Conservation (phyloP, 2,888 invertebrate species). For the Heliconius charithonia region DNA sequence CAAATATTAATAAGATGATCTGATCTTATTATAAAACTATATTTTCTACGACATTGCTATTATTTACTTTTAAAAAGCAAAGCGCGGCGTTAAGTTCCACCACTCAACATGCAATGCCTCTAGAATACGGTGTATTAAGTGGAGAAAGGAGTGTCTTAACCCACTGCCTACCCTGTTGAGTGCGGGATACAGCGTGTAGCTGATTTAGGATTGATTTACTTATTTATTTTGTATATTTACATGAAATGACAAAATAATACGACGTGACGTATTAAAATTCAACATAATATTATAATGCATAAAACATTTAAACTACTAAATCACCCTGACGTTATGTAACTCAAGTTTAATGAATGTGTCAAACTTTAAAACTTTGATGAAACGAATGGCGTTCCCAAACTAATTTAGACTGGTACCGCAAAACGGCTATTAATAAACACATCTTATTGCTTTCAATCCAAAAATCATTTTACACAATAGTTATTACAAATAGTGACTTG, state of each 20-base stretch:
- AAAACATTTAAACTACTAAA: constrained; percentile 9
- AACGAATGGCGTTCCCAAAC: constrained; percentile 24
- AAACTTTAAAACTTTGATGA: constrained; percentile 28
- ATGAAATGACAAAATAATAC: neutral
- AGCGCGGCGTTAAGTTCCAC: too few relatives aligned
- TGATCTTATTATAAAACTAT: too few relatives aligned
- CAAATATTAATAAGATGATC: too few relatives aligned
- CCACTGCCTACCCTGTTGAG: too few relatives aligned
- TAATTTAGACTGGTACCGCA: constrained; percentile 25
- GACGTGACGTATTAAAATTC: neutral
- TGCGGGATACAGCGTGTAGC: too few relatives aligned
- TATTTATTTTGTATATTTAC: too few relatives aligned
- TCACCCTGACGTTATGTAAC: constrained; percentile 23
- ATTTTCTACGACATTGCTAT: too few relatives aligned
- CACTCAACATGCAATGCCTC: too few relatives aligned
- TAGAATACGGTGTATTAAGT: too few relatives aligned
- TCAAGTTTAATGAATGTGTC: constrained; percentile 30
- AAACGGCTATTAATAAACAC: constrained; percentile 24
- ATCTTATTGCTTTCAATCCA: constrained; percentile 23
- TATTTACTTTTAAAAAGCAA: too few relatives aligned
- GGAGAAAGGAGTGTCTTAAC: too few relatives aligned
- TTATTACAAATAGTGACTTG: constrained; percentile 10
- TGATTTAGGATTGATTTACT: too few relatives aligned
- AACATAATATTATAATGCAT: neutral
- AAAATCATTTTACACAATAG: neutral